Conservation (phyloP, 2,113 vertebrate genomes). For the Tragelaphus imberbis region DNA sequence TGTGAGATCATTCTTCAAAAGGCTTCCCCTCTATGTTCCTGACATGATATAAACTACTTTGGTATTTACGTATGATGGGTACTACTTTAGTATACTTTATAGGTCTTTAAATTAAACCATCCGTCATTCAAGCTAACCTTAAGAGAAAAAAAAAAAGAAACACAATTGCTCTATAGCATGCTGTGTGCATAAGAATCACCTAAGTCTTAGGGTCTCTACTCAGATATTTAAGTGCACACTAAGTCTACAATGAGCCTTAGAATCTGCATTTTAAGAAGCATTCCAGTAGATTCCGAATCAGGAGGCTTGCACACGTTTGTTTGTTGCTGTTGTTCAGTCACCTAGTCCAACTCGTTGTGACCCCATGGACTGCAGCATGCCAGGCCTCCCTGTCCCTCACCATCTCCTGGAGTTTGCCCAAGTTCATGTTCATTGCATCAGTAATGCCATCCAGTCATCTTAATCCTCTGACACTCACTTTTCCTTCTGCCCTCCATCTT, state of each 20-base stretch:
- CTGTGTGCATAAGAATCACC: neutral
- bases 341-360: neutral
- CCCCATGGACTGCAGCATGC: neutral
- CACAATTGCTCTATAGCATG: neutral
- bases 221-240: neutral
- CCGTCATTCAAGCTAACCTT: slow-evolving; percentile 36
- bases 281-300: neutral
- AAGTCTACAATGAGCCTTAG: neutral
- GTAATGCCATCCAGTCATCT: neutral
- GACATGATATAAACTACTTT: slow-evolving; percentile 49
- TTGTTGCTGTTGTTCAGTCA: neutral
- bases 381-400: neutral
- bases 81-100: slow-evolving; percentile 21
- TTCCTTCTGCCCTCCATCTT: neutral
- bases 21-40: slow-evolving; percentile 17
- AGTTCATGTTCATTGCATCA: neutral
- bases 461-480: neutral
- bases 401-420: neutral
- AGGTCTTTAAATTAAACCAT: slow-evolving; percentile 74
- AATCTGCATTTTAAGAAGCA: neutral
- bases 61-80: slow-evolving; percentile 39
- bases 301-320: neutral
- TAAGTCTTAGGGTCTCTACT: neutral
- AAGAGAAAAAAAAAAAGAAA: neutral
- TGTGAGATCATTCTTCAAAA: slow-evolving; percentile 61